Evolutionary conservation across 2,113 vertebrate species (phyloP), one percentile per base, ranked within the genome.

Genomic region (Oceanites oceanicus): DNA sequence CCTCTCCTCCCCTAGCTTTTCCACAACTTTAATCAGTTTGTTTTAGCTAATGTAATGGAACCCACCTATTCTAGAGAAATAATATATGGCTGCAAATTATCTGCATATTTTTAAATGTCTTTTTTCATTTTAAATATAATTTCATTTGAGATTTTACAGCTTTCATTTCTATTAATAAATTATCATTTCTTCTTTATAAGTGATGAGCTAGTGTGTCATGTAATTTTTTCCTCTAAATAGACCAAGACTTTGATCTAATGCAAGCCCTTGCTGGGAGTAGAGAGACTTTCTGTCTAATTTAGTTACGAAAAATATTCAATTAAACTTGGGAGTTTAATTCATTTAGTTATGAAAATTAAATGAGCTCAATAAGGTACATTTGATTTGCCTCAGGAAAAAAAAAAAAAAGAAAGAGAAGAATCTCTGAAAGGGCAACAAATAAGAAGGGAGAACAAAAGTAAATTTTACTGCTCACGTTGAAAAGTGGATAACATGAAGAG

Each of bases 261-360:
- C 16, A 40, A 61, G 86, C 47, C 85, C 75, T 93, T 92, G 26
- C 86, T 91, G 27, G 44, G 73, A 93, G 32, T 75, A 86, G 56
- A 91, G 47, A 89, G 56, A 66, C 42, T 86, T 95, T 95, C 84
- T 95, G 91, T 82, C 94, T 86, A 94, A 95, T 96, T 96, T 95
- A 93, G 94, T 92, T 96, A 95, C 11, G 29, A 97, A 97, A 97
- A 98, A 97, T 97, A 95, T 96, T 97, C 97, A 96, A 91, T 96
- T 96, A 97, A 70, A 89, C 50, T 94, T 88, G 66, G 92, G 88
- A 94, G n/a, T 97, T 98, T 97, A 96, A 97, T 97, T 96, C 95
- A 94, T 94, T 97, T 96, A 96, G 88, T 95, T 97, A 97, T 97
- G 96, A 98, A 98, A 98, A 97, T 97, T 85, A 98, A 97, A 97